phyloP scores from a whole-genome alignment of 1,140 invertebrate genomes.

The Aricia agestis region DNA sequence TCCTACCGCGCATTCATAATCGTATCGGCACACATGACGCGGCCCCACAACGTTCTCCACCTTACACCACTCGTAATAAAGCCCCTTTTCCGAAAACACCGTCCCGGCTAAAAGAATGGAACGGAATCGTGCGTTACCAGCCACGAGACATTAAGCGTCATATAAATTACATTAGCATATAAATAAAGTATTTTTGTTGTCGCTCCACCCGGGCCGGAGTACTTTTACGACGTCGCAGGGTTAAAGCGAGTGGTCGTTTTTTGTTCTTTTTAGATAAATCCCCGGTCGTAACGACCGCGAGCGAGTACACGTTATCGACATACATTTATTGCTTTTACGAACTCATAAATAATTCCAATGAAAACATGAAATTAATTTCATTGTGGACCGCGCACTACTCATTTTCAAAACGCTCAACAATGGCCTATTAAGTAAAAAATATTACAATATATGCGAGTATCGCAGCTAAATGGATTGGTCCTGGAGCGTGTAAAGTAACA shows the following conservation, averaged over 20 bases:
- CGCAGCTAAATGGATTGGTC: not conserved
- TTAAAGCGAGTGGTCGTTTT: constrained; percentile 58
- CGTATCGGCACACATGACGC: constrained; percentile 66
- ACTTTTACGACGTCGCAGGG: constrained; percentile 63
- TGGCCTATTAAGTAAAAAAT: constrained; percentile 7
- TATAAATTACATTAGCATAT: constrained; percentile 77
- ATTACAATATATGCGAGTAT: constrained; percentile 17
- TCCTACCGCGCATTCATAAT: constrained; percentile 75
- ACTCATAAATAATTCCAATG: constrained; percentile 67
- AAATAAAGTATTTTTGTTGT: constrained; percentile 76
- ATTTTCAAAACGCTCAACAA: constrained; percentile 21
- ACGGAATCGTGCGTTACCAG: constrained; percentile 71
- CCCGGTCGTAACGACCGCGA: constrained; percentile 64
- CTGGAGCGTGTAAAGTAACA: not conserved
- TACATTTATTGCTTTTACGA: constrained; percentile 70
- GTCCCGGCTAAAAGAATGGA: constrained; percentile 55
- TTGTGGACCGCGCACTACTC: constrained; percentile 46
- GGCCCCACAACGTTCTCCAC: constrained; percentile 41
- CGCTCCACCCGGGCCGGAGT: constrained; percentile 42
- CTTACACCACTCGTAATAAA: constrained; percentile 47
- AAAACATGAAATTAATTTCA: constrained; percentile 70
- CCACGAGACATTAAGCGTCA: constrained; percentile 73
- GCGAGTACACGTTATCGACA: constrained; percentile 70
- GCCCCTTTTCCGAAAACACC: constrained; percentile 33
- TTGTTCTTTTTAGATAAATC: constrained; percentile 74